Base-by-base conservation (phyloP, 2,113 vertebrate genomes). In the Uria aalge region DNA sequence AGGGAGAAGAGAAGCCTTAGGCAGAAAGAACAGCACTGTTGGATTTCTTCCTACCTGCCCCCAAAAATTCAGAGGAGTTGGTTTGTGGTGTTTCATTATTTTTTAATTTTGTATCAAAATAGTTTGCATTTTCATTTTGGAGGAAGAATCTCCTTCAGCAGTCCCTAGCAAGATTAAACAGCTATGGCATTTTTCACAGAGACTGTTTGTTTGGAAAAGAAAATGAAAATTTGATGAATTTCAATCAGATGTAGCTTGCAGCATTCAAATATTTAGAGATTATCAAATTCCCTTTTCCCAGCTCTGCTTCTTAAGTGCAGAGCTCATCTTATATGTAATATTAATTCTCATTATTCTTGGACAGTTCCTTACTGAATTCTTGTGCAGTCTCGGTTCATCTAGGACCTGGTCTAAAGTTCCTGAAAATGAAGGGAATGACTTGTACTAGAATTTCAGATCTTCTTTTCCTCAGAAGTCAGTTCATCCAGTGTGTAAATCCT, bases 261-360 rank as follows among this genome's bases (percentile, higher is more conserved):
- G 88, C 78, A 71, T 90, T 96, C 92, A 93, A 96, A 96, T 96
- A 96, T 92, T 97, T 95, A 96, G 91, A 88, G 56, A 94, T 96
- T 90, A 94, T 80, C 90, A 94, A 93, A 90, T 90, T 95, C 75
- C 30, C 55, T 93, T 96, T 93, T 74, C 88, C 71, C 82, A 93
- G 67, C 45, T 90, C 90, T 92, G 76, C 55, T 90, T 91, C 76
- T 93, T 92, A 94, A 94, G 50, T 92, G 78, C 52, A 88, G 92
- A 88, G 52, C 78, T 95, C 55, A 40, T 94, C 78, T 83, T 92
- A 68, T 73, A 92, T 80, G 62, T 76, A 92, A 92, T 94, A 92
- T 83, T 96, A 95, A 94, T 94, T 95, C 36, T 93, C 67, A 85
- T 93, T 95, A 88, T 92, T 95, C 71, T 82, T 79, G 60, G 76